Base-by-base conservation (phyloP, 2,888 invertebrate genomes). In the Drosophila mettleri region DNA sequence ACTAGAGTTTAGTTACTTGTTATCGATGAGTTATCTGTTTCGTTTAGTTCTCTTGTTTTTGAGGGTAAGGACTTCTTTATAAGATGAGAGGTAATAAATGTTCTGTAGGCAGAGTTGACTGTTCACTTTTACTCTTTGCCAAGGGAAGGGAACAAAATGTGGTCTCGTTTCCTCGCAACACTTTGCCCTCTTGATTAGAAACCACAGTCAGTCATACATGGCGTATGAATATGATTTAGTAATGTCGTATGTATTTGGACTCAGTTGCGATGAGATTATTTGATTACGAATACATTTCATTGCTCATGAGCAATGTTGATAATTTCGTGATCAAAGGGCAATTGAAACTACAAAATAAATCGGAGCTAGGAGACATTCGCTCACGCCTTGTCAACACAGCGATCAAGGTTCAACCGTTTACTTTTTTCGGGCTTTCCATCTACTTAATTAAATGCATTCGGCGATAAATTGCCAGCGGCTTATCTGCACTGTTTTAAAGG, bases 401-500 rank as follows among this genome's bases (percentile, higher is more conserved):
- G 62, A 29, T 57, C 59, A 46, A 76, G 58, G 58, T 65, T 41
- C 31, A 20, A 52, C 46, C 3, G 39, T 22, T n/a, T 64, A 33
- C 27, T 36, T 31, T 43, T 38, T 22, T 53, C 8, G 60, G 66
- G 45, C 24, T 74, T 70, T 70, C 31, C 74, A 59, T 24, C 22
- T 51, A 65, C 46, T 70, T 46, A 74, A 70, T 74, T 70, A 66
- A 27, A 27, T 36, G 33, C 57, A 45, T 58, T 70, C 46, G 33
- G 58, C 22, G 36, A 70, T 74, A 74, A 74, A 74, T 74, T 52
- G 59, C 38, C 20, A 22, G 24, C 34, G 9, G 52, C 12, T 71
- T 70, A 74, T 74, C 74, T 39, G 27, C 39, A 53, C 27, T 55
- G 55, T 52, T 71, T 61, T 36, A 52, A 55, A 48, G 38, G 54